Evolutionary conservation across 2,888 invertebrate species (phyloP), one percentile per base, ranked within the genome.

Genomic region (Caradrina clavipalpis): DNA sequence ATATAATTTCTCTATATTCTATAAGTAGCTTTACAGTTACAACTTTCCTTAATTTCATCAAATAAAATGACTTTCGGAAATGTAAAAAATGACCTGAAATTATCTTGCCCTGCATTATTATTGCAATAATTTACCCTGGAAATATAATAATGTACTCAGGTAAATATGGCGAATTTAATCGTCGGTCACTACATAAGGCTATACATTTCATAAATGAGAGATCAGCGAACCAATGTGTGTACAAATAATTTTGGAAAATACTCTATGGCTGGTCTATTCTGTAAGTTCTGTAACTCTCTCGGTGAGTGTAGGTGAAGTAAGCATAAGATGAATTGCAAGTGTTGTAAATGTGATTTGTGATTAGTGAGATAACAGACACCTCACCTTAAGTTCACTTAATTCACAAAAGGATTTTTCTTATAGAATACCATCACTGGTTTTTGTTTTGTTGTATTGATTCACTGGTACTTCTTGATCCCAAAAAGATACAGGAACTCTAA

Each of bases 21-120:
- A 22, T 67, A 57, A 45, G 10, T 57, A 55, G 17, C 10, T 21
- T 69, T 35, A 59, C 7, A 17, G 22, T 55, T 49, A 7, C 54
- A 64, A 72, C 53, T 76, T 78, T 80, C 64, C 51, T n/a, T 50
- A 55, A 31, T 51, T 59, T 64, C 50, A 64, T 76, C 53, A 70
- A 53, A 42, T 59, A 35, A 68, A 50, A 70, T 73, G 50, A 69
- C 70, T 69, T 63, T 69, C 57, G 69, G 56, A 73, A 69, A 65
- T 42, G 8, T 42, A 11, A 2, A 2, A n/a, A 65, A 73, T 59
- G 64, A 45, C 31, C 10, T 22, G n/a, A 26, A 60, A 47, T 58
- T 58, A 53, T 26, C 19, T 58, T 42, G 42, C 21, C 45, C 42
- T 17, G 10, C 7, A n/a, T 5, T 6, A 26, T 47, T 42, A 55